phyloP scores from a whole-genome alignment of 37 sponge, comb jelly and placozoan species.

The Spongilla lacustris region DNA sequence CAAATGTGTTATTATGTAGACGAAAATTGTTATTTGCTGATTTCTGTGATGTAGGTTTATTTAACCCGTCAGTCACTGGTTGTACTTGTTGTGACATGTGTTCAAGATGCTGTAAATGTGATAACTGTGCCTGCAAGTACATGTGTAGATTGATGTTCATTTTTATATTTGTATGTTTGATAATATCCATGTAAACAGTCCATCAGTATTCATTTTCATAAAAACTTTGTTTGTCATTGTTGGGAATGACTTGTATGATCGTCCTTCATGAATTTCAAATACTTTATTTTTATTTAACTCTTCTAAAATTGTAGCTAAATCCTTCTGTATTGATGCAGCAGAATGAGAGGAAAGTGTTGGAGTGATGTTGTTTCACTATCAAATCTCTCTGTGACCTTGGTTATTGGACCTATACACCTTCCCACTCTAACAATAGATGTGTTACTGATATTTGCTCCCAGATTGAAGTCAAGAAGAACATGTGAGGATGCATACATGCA shows the following conservation, averaged over 20 bases:
- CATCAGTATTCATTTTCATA: background rate
- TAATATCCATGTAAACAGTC: background rate
- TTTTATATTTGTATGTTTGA: background rate
- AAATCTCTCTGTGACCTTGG: conserved; percentile 39
- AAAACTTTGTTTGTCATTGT: conserved; percentile 17
- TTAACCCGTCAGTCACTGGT: background rate
- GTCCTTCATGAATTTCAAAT: background rate
- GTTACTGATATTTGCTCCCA: conserved; percentile 38
- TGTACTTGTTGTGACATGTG: conserved; percentile 50
- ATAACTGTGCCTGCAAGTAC: background rate
- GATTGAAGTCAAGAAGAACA: too few relatives aligned
- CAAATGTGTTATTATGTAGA: conserved; percentile 5
- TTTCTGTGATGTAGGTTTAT: background rate
- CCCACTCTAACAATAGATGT: conserved; percentile 17
- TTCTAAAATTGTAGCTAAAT: conserved; percentile 19
- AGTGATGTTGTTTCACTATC: conserved; percentile 5
- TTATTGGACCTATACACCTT: conserved; percentile 25
- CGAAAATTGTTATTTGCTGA: conserved; percentile 5
- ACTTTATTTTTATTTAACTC: conserved; percentile 33
- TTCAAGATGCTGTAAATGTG: conserved; percentile 14
- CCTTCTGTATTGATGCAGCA: conserved; percentile 21
- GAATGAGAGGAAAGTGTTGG: background rate
- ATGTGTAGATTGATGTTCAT: background rate
- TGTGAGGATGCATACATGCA: too few relatives aligned
- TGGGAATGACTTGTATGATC: conserved; percentile 3